Evolutionary conservation across 2,113 vertebrate genomes (phyloP).

Genomic region (Cavia porcellus): DNA sequence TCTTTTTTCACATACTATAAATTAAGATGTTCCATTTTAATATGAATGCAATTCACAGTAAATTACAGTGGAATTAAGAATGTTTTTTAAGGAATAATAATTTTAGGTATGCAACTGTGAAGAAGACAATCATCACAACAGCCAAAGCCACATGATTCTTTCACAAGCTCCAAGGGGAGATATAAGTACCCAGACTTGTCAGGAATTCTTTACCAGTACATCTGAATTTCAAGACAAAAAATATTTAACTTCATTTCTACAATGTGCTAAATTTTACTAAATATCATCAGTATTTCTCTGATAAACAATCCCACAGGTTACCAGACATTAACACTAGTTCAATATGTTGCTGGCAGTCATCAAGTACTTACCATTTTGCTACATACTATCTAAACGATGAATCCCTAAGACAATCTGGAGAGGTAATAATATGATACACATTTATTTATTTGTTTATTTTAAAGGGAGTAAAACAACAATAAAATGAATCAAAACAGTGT

Average conservation of each 20-base stretch:
- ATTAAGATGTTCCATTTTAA: constrained; percentile 19
- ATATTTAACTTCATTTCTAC: neutral
- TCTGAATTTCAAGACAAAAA: constrained; percentile 82
- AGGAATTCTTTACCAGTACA: constrained; percentile 90
- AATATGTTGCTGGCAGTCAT: neutral
- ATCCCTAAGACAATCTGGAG: neutral
- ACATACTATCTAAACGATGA: neutral
- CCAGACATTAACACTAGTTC: neutral
- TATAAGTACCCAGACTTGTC: constrained; percentile 89
- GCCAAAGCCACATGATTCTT: constrained; percentile 92
- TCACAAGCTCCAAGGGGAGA: constrained; percentile 93
- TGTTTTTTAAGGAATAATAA: constrained; percentile 94
- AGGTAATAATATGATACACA: no score
- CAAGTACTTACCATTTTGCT: neutral
- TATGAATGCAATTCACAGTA: neutral
- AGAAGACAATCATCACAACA: constrained; percentile 82
- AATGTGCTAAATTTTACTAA: neutral
- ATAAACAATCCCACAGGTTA: neutral
- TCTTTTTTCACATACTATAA: neutral
- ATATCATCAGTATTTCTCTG: neutral
- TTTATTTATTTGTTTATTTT: no score
- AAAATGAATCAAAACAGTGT: no score
- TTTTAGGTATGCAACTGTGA: constrained; percentile 94
- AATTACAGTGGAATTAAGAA: constrained; percentile 84
- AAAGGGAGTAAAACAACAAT: no score